Percentiles rank a stretch among this genome's conserved stretches.
Evolutionary conservation across 2,888 invertebrate species (phyloP).

Genomic region (Margaritifera margaritifera): DNA sequence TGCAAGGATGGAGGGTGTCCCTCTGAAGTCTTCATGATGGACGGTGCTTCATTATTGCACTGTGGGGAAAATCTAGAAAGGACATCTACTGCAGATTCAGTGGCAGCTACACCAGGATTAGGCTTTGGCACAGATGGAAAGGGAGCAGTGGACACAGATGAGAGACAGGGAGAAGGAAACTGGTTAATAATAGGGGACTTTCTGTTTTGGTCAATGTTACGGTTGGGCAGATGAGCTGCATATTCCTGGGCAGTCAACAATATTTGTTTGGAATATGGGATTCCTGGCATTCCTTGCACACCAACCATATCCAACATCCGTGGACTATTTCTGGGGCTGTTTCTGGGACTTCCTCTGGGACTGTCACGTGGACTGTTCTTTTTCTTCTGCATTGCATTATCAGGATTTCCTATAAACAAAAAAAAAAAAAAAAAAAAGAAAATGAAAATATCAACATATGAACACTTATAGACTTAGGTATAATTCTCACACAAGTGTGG

Average conservation of each 20-base stretch:
- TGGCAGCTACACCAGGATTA: no score
- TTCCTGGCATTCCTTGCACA: conserved; percentile 1
- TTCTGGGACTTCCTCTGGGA: conserved; percentile 34
- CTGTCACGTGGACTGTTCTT: conserved; percentile 40
- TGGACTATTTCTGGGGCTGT: conserved; percentile 32
- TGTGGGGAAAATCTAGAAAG: conserved; percentile 23
- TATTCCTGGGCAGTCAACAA: conserved; percentile 31
- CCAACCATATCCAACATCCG: conserved; percentile 10
- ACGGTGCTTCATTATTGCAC: conserved; percentile 37
- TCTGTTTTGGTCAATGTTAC: conserved; percentile 27
- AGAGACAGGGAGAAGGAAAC: conserved; percentile 13
- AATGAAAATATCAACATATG: not conserved
- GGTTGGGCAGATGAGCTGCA: conserved; percentile 25
- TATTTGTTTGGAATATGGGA: conserved; percentile 12
- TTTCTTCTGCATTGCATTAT: conserved; percentile 39
- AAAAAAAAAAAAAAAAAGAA: not conserved
- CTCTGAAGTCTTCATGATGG: conserved; percentile 34
- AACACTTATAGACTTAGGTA: no score
- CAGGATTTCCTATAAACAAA: conserved; percentile 18
- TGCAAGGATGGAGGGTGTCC: conserved; percentile 19
- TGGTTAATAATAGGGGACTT: conserved; percentile 30
- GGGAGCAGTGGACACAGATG: conserved; percentile 11
- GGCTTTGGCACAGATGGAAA: no score
- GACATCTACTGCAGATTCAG: conserved; percentile 11
- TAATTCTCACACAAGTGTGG: no score